phyloP scores from a whole-genome alignment of 2,113 vertebrate species.

The Columba janthina region DNA sequence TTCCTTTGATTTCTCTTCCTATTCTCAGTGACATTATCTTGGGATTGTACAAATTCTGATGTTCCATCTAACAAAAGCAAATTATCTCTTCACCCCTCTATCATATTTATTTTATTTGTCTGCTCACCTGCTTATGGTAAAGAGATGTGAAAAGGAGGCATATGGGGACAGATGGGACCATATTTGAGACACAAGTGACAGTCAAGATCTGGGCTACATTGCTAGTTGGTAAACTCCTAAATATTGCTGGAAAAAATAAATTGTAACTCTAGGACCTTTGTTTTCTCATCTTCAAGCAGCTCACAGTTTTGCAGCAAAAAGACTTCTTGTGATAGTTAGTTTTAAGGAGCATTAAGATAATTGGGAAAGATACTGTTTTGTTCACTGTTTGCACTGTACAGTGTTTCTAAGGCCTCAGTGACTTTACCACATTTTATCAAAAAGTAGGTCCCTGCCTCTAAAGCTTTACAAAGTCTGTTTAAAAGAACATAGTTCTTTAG shows the following conservation, averaged over 20 bases:
- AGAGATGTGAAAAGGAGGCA: background rate
- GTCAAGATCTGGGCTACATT: background rate
- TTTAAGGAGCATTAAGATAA: background rate
- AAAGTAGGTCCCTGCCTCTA: background rate
- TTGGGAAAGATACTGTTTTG: background rate
- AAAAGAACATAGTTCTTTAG: background rate
- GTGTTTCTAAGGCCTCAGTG: background rate
- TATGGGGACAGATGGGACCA: background rate
- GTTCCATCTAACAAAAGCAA: background rate
- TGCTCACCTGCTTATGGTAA: background rate
- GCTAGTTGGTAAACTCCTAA: background rate
- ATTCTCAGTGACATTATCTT: background rate
- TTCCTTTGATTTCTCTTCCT: background rate
- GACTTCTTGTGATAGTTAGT: background rate
- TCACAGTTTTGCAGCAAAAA: background rate
- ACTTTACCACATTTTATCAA: background rate
- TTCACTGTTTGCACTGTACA: background rate
- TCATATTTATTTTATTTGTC: background rate
- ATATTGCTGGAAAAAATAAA: background rate
- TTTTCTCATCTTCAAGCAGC: background rate
- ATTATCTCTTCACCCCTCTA: background rate
- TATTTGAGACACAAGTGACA: background rate
- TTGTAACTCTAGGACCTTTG: background rate
- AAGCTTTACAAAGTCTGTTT: background rate
- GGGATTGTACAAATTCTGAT: background rate